Base-by-base conservation (phyloP, 1,140 invertebrate genomes). In the Danaus melanippus region DNA sequence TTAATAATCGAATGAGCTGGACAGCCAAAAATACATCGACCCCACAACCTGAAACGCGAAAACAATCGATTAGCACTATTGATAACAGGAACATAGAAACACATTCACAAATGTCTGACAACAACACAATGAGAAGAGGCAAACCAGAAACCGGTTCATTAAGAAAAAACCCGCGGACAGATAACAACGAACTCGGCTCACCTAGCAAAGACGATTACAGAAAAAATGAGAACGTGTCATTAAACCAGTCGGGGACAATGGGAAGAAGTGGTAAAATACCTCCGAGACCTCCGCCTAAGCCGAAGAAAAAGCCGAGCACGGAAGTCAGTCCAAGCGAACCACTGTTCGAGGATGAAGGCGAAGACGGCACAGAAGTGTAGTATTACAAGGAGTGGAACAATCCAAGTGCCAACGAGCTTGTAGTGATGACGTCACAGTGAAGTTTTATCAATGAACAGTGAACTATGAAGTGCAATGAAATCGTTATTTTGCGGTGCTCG, bases 301-400 rank as follows among this genome's bases (percentile, higher is more conserved):
- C 93, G 0, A 94, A 94, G 71, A 93, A 93, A 87, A 94, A 93
- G 69, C 81, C 79, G 48, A 70, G 79, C 57, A 67, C 86, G 46
- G 80, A 88, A 56, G 64, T 81, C 50, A 89, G 70, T 62, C 80
- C 87, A 1, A 89, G 86, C 65, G 90, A 89, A 60, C 93, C 93
- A 32, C 76, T 94, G 44, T 95, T 94, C 67, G 93, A 95, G 69
- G 94, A 96, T 71, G 94, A 96, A 83, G 93, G 93, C 9, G 94
- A 95, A 71, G 94, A 96, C 66, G 94, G 94, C 43, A 96, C 94
- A 66, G 94, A 95, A 89, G 94, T 96, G 87, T 94, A 86, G 79
- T 57, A 62, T 51, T 49, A 43, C 45, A 66, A 60, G 50, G 56
- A 49, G 56, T 50, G 56, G 54, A 66, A 72, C 58, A 67, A 48